Percentiles rank a stretch among this genome's conserved stretches.
Evolutionary conservation across 1,140 invertebrate species (phyloP).

Genomic region (Ruditapes philippinarum): DNA sequence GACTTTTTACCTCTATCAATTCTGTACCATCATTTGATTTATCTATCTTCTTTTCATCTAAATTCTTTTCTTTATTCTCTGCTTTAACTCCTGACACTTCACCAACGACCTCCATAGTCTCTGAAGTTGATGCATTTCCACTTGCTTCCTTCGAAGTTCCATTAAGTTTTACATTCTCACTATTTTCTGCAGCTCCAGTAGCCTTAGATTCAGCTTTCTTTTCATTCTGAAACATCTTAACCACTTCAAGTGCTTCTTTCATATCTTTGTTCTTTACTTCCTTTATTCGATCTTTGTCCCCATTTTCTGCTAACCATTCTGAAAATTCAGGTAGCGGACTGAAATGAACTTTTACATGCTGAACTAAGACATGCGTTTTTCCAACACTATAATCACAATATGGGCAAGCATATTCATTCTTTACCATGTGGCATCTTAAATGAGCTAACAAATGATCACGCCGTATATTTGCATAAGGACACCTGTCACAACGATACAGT

Average conservation of each 20-base stretch:
- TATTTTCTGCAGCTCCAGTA: conserved; percentile 20
- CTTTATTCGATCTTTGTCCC: conserved; percentile 78
- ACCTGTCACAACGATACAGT: conserved; percentile 90
- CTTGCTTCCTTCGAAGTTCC: background rate
- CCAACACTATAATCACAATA: conserved; percentile 94
- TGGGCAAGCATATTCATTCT: conserved; percentile 91
- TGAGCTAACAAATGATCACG: conserved; percentile 92
- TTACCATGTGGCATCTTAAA: conserved; percentile 91
- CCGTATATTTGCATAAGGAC: conserved; percentile 92
- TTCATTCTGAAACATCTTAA: conserved; percentile 71
- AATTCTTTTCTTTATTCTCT: background rate
- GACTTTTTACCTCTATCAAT: background rate
- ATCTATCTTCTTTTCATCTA: background rate
- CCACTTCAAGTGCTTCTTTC: conserved; percentile 79
- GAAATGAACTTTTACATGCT: conserved; percentile 94
- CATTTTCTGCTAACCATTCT: conserved; percentile 83
- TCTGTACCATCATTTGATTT: background rate
- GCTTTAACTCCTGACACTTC: background rate
- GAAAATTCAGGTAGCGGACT: conserved; percentile 83
- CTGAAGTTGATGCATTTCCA: conserved; percentile 41
- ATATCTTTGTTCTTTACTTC: conserved; percentile 79
- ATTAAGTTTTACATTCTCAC: background rate
- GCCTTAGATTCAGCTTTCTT: conserved; percentile 45
- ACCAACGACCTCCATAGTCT: background rate
- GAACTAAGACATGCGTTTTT: conserved; percentile 92